Conservation (phyloP, 2,113 vertebrate genomes). For the Nematolebias whitei region DNA sequence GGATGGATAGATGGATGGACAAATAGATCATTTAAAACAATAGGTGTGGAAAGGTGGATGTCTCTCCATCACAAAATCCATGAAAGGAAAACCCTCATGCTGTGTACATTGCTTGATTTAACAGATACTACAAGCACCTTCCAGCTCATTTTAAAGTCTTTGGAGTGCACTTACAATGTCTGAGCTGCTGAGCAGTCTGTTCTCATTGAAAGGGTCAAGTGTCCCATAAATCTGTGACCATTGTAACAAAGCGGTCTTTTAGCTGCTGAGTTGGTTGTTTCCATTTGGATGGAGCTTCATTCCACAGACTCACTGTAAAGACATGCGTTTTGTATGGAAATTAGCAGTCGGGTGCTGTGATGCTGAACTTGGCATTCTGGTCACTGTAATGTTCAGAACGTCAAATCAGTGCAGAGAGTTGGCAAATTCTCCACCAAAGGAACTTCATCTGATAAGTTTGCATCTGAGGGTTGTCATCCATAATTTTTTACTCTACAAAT, state of each 20-base stretch:
- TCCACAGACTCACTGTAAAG: slow-evolving; percentile 7
- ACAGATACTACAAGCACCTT: neutral
- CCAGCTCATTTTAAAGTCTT: slow-evolving; percentile 9
- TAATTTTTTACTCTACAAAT: neutral
- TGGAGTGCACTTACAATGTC: slow-evolving; percentile 11
- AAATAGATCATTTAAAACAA: too few species aligned
- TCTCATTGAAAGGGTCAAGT: slow-evolving; percentile 47
- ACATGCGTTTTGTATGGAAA: slow-evolving; percentile 28
- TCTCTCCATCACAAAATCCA: neutral
- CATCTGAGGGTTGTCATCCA: neutral
- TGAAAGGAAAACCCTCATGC: neutral
- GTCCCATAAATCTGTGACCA: slow-evolving; percentile 52
- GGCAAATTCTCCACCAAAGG: neutral
- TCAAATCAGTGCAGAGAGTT: slow-evolving; percentile 11
- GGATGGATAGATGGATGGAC: too few species aligned
- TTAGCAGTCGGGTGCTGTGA: slow-evolving; percentile 25
- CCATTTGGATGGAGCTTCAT: slow-evolving; percentile 11
- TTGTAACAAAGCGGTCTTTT: slow-evolving; percentile 50
- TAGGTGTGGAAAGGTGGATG: too few species aligned
- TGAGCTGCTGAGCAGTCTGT: slow-evolving; percentile 40
- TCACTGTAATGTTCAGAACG: slow-evolving; percentile 2
- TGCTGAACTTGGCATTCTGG: neutral
- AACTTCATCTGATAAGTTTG: neutral
- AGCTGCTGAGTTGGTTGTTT: slow-evolving; percentile 38
- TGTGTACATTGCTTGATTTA: neutral